Evolutionary conservation across 2,113 vertebrate species (phyloP), one percentile per base, ranked within the genome.

Genomic region (Hystrix cristata): DNA sequence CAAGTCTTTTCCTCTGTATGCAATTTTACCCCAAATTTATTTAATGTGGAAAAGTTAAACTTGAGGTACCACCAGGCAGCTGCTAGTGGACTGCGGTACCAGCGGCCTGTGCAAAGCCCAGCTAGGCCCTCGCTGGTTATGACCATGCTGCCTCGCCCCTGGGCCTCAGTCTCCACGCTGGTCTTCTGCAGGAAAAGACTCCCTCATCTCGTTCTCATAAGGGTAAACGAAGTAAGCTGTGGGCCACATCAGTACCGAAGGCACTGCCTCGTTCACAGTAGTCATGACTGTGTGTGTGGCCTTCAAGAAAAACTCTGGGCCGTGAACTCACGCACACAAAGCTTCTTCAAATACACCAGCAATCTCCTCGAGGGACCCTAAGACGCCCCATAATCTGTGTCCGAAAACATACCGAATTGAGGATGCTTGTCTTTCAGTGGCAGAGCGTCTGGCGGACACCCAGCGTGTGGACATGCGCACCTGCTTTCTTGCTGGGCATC

Each of bases 391-490:
- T 64, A 51, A 62, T 0, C 9, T 67, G 21, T 19, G 14, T 57
- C 69, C 48, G 74, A 59, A 91, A 78, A 71, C 16, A 16, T 23
- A 69, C 15, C 86, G 11, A 48, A 83, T 57, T 69, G 53, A 80
- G 4, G 11, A 1, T 60, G 2, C 31, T 65, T 78, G n/a, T 65
- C n/a, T n/a, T 71, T 90, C 5, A 12, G 10, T 12, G 85, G 43
- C 43, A 64, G 27, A 81, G 7, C 3, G 2, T 8, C 53, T 10
- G 19, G 79, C 57, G 18, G 34, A 1, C n/a, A 14, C 51, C 62
- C 78, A 74, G n/a, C 14, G 19, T 0, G 5, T n/a, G 2, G 0
- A 2, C 7, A 27, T 16, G 31, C 2, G 62, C 69, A 16, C 14
- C 83, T 83, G 74, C 13, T 16, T 87, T 94, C n/a, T 46, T 23